Base-by-base conservation (phyloP, 2,888 invertebrate genomes). In the Eilema griseolum region DNA sequence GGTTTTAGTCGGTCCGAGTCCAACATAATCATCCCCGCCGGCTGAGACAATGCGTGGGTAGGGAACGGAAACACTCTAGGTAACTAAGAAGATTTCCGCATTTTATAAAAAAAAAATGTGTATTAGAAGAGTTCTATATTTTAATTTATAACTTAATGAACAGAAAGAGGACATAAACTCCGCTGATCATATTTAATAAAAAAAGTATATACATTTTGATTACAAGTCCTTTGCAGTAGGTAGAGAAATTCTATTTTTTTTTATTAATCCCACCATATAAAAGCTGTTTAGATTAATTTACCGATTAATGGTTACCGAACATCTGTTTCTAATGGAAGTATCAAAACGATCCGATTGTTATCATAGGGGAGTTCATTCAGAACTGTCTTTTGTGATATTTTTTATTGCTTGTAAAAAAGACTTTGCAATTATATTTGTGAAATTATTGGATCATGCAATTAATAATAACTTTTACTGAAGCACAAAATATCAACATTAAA, bases 251-350 rank as follows among this genome's bases (percentile, higher is more conserved):
- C 71, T 69, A 73, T 72, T 75, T 74, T 59, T 69, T 81, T 75
- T 80, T 74, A 75, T 78, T 75, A 73, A 73, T 73, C 73, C 65
- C 70, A 69, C 73, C 71, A 73, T 73, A 76, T 52, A 77, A 79
- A 81, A 74, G 68, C 64, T 78, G 60, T 74, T 83, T 89, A 85
- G 83, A 83, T 90, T 88, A 84, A 88, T 85, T 81, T 81, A 78
- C 82, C 85, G 83, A 88, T 89, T 88, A 88, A 88, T 87, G 75
- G 84, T 76, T 78, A 74, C 78, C 69, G 77, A 87, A 88, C 91
- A 91, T 89, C 88, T 91, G 91, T 84, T 87, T 77, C 71, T 89
- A 87, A 90, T 91, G 86, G 87, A 88, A 81, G 80, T 85, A 88
- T 87, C 85, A 84, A 84, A 85, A 85, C 83, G 74, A 79, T 86